These are phyloP conservation scores for Leptinotarsa lineolata DNA, from an alignment of 1,140 invertebrate genomes.

Conservation along the genomic window DNA sequence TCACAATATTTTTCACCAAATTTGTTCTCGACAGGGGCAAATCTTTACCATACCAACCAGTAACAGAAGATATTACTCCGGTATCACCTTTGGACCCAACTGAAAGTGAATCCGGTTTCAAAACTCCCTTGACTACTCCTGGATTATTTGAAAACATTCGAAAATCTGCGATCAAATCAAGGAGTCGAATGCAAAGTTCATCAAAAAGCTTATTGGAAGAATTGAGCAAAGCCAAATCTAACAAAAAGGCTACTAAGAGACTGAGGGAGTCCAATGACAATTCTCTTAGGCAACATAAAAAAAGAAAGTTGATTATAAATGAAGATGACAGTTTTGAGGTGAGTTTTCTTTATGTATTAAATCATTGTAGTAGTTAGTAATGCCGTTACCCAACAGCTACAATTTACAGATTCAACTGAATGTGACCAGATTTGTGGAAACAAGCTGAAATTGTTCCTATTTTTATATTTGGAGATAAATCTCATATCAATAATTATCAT, in stretches of 20 bases:
- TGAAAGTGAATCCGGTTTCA: conserved; percentile 28
- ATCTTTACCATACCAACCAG: conserved; percentile 30
- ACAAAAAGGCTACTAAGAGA: conserved; percentile 14
- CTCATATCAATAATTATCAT: background rate
- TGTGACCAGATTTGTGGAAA: too few species aligned
- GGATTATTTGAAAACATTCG: conserved; percentile 37
- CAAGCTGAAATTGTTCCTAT: too few species aligned
- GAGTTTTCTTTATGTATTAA: background rate
- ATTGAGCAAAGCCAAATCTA: conserved; percentile 9
- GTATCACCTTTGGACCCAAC: conserved; percentile 29
- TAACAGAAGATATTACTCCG: conserved; percentile 37
- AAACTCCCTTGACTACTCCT: conserved; percentile 40
- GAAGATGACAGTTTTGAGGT: conserved; percentile 16
- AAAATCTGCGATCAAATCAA: conserved; percentile 32
- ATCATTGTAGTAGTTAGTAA: background rate
- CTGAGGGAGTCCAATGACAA: conserved; percentile 19
- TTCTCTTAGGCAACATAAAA: conserved; percentile 13
- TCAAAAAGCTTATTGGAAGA: conserved; percentile 7
- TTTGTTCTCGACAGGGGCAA: conserved; percentile 3
- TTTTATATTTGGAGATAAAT: too few species aligned
- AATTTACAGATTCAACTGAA: too few species aligned
- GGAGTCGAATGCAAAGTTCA: conserved; percentile 18
- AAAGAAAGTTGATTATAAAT: conserved; percentile 13
- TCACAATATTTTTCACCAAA: background rate
- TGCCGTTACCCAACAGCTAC: background rate